phyloP scores from a whole-genome alignment of 1,140 invertebrate species.

The Phymastichus coffea region DNA sequence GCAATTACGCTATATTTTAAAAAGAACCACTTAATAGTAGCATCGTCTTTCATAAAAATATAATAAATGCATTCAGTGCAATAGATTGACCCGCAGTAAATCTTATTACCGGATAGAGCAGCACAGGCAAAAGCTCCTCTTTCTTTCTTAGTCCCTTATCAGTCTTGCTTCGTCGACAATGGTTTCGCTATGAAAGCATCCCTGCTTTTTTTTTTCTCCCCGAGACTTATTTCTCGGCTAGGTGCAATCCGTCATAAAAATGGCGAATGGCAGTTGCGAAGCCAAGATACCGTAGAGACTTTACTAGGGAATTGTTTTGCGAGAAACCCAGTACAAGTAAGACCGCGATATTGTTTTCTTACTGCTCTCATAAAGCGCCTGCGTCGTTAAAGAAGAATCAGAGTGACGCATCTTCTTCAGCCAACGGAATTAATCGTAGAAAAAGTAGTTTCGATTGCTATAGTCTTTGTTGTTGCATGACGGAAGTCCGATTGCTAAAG shows the following conservation, averaged over 20 bases:
- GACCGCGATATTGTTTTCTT: conserved; percentile 24
- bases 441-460: too few species aligned
- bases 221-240: background rate
- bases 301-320: conserved; percentile 25
- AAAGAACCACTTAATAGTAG: too few species aligned
- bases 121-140: too few species aligned
- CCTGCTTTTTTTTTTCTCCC: background rate
- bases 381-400: conserved; percentile 27
- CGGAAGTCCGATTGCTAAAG: too few species aligned
- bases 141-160: too few species aligned
- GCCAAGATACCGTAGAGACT: background rate
- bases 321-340: too few species aligned
- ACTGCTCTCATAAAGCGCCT: conserved; percentile 22
- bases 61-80: conserved; percentile 1
- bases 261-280: conserved; percentile 16
- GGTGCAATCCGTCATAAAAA: conserved; percentile 28
- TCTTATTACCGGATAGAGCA: conserved; percentile 4
- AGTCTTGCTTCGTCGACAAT: conserved; percentile 15
- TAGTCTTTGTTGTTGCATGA: too few species aligned
- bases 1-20: too few species aligned
- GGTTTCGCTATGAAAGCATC: conserved; percentile 1
- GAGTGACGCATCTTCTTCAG: background rate
- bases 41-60: too few species aligned
- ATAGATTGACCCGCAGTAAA: conserved; percentile 6
- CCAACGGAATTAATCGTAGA: too few species aligned